phyloP scores from a whole-genome alignment of 2,888 invertebrate species.

The Cosmorhoe ocellata region DNA sequence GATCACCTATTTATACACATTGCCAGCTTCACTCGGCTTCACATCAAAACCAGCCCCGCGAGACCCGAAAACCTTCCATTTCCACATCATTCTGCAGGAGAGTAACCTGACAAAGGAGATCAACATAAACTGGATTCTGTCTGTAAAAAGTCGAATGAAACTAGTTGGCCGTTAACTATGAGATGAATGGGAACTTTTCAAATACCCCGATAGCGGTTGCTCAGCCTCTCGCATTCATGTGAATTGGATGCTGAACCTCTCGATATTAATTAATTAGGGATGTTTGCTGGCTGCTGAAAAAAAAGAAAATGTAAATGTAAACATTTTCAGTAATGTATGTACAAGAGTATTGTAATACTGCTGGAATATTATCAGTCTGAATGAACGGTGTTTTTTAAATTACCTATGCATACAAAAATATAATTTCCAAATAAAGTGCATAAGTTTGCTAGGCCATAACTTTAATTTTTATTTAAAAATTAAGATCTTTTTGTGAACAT shows the following conservation, averaged over 20 bases:
- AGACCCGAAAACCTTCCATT: constrained; percentile 40
- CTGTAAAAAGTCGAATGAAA: constrained; percentile 57
- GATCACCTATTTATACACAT: constrained; percentile 78
- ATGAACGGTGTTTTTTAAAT: too few species aligned
- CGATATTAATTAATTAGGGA: constrained; percentile 18
- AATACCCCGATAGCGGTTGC: constrained; percentile 57
- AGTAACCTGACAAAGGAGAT: constrained; percentile 12
- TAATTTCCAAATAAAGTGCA: too few species aligned
- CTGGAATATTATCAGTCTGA: background rate
- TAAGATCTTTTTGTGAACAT: too few species aligned
- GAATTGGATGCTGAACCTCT: constrained; percentile 8
- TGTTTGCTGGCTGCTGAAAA: constrained; percentile 3
- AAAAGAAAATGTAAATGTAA: too few species aligned
- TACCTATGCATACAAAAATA: too few species aligned
- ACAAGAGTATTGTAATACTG: background rate
- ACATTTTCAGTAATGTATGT: background rate
- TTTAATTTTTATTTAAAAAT: too few species aligned
- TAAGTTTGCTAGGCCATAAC: too few species aligned
- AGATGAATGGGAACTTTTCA: constrained; percentile 65
- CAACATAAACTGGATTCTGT: constrained; percentile 54
- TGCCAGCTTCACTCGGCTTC: constrained; percentile 63
- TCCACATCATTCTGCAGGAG: constrained; percentile 22
- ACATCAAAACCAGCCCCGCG: constrained; percentile 46
- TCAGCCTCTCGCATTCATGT: constrained; percentile 41
- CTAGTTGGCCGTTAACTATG: constrained; percentile 64